These are phyloP conservation scores for Drosophila planitibia DNA, from an alignment of 2,888 invertebrate genomes.

Conservation along the genomic window DNA sequence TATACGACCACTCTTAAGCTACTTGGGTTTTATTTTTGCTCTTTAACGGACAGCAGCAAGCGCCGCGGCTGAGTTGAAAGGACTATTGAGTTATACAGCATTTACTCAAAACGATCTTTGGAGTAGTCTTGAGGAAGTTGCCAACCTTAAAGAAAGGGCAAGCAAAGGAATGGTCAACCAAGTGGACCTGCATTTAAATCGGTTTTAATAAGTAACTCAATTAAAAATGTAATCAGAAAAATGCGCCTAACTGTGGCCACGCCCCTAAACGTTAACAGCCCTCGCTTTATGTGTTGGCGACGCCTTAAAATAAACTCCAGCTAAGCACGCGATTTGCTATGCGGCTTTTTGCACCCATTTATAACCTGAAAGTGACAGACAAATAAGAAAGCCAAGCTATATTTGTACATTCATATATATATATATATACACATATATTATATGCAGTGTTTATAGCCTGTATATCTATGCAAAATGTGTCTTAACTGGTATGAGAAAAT, in stretches of 20 bases:
- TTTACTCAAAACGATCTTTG: slow-evolving; percentile 2
- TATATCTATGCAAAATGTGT: background rate
- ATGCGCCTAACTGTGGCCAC: slow-evolving; percentile 37
- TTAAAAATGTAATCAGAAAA: slow-evolving; percentile 47
- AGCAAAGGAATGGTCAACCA: background rate
- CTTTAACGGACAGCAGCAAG: background rate
- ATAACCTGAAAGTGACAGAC: slow-evolving; percentile 12
- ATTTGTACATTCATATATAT: background rate
- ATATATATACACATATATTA: background rate
- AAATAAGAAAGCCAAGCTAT: slow-evolving; percentile 16
- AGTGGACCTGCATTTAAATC: slow-evolving; percentile 36
- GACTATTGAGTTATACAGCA: slow-evolving; percentile 3
- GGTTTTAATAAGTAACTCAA: slow-evolving; percentile 39
- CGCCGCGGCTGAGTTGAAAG: background rate
- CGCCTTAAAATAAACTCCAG: slow-evolving; percentile 40
- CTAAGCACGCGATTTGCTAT: slow-evolving; percentile 49
- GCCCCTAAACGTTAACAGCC: slow-evolving; percentile 19
- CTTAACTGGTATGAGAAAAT: background rate
- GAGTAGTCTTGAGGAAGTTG: background rate
- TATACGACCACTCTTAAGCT: slow-evolving; percentile 30
- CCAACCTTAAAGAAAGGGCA: background rate
- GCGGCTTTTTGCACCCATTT: slow-evolving; percentile 16
- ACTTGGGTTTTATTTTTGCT: slow-evolving; percentile 29
- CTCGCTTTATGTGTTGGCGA: slow-evolving; percentile 24
- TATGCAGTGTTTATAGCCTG: background rate